Evolutionary conservation across 2,113 vertebrate species (phyloP).

Genomic region (Lophius piscatorius): DNA sequence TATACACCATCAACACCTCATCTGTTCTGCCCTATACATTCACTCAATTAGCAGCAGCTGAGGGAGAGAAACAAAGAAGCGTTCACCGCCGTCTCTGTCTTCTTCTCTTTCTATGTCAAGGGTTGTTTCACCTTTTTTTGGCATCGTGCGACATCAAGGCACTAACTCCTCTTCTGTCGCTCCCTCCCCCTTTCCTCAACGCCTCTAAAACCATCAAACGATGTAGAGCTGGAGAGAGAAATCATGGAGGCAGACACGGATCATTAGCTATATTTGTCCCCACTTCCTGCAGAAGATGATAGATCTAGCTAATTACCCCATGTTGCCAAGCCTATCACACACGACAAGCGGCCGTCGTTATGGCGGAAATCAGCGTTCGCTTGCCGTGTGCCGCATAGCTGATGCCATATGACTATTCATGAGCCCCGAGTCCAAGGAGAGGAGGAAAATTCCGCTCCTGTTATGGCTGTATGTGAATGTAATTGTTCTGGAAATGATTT

Average conservation of each 20-base stretch:
- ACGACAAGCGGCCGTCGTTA: conserved; percentile 60
- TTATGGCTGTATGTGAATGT: conserved; percentile 39
- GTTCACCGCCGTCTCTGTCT: conserved; percentile 13
- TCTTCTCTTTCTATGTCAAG: conserved; percentile 13
- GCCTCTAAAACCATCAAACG: conserved; percentile 53
- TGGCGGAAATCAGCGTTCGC: conserved; percentile 62
- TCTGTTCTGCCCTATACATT: conserved; percentile 81
- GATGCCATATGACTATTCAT: conserved; percentile 75
- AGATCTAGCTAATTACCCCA: conserved; percentile 80
- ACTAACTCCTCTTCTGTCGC: conserved; percentile 3
- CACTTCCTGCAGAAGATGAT: conserved; percentile 81
- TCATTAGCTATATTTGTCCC: conserved; percentile 83
- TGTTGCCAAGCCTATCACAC: conserved; percentile 73
- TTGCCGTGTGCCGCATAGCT: conserved; percentile 59
- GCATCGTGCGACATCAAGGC: conserved; percentile 17
- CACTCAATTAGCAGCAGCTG: conserved; percentile 81
- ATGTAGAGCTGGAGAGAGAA: conserved; percentile 67
- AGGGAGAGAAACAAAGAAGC: conserved; percentile 28
- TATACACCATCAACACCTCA: conserved; percentile 82
- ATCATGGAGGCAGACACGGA: conserved; percentile 77
- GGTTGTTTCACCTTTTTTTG: conserved; percentile 28
- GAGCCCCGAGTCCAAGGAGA: conserved; percentile 58
- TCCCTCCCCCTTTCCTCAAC: conserved; percentile 4
- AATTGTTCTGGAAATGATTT: conserved; percentile 70
- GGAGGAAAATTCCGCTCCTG: conserved; percentile 48